Evolutionary conservation across 1,140 invertebrate genomes (phyloP).

Genomic region (Lasioglossum baleicum): DNA sequence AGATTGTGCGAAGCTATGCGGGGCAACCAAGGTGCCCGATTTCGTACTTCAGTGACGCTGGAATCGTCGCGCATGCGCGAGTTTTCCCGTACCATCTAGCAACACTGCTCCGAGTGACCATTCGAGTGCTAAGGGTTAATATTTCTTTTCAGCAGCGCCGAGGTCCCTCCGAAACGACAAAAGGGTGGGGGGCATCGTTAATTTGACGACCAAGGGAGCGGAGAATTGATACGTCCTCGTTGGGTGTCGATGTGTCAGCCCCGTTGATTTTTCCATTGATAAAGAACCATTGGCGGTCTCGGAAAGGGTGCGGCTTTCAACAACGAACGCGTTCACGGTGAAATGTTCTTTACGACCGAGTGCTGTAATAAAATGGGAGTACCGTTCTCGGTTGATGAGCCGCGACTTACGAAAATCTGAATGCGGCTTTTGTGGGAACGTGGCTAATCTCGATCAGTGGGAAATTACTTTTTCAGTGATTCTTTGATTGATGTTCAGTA

Average conservation of each 20-base stretch:
- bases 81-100: too few relatives aligned
- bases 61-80: too few relatives aligned
- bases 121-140: too few relatives aligned
- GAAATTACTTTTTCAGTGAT: background rate
- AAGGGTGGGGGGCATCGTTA: background rate
- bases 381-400: background rate
- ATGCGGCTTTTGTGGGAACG: background rate
- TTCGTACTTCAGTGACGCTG: too few relatives aligned
- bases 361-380: background rate
- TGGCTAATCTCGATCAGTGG: background rate
- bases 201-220: background rate
- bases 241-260: background rate
- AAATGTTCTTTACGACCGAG: background rate
- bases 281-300: background rate
- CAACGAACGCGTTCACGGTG: background rate
- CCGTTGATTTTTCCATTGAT: background rate
- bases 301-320: background rate
- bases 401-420: background rate
- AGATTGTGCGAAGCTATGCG: too few relatives aligned
- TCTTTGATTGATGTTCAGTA: too few relatives aligned
- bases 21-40: too few relatives aligned
- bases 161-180: background rate
- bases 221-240: background rate
- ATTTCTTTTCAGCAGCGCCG: too few relatives aligned
- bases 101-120: too few relatives aligned